Percentiles rank a stretch among this genome's conserved stretches.
Evolutionary conservation across 2,113 vertebrate species (phyloP).

Genomic region (Macaca nemestrina): DNA sequence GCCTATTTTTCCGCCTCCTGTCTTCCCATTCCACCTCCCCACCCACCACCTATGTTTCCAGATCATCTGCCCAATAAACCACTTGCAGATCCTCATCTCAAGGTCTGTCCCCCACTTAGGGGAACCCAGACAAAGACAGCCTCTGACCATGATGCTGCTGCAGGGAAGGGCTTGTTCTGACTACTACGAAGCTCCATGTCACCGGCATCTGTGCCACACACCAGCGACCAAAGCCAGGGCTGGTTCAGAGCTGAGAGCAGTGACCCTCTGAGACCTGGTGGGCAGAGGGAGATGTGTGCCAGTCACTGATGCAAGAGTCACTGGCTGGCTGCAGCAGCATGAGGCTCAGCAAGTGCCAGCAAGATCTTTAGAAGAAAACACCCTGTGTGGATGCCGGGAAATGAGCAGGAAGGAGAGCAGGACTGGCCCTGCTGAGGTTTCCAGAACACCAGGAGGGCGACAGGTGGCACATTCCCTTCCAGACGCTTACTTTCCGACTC

Average conservation of each 20-base stretch:
- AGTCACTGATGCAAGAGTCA: background rate
- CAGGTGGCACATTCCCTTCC: no score
- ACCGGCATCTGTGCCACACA: background rate
- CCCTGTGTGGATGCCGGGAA: background rate
- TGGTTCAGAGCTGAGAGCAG: background rate
- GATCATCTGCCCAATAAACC: background rate
- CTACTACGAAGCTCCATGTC: no score
- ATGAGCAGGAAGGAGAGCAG: background rate
- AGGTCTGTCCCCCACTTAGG: accelerated
- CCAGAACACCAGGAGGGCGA: no score
- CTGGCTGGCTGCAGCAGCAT: background rate
- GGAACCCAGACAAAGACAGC: no score
- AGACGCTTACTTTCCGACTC: background rate
- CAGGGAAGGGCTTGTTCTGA: no score
- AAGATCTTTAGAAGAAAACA: background rate
- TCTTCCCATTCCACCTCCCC: background rate
- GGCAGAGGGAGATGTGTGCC: background rate
- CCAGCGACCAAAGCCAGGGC: background rate
- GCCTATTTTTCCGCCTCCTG: no score
- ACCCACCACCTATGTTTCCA: background rate
- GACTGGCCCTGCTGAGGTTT: no score
- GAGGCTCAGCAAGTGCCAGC: background rate
- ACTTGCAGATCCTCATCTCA: no score
- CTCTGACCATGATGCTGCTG: no score
- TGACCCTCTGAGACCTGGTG: background rate